Percentiles rank a stretch among this genome's conserved stretches.
Evolutionary conservation across 92 coral and sea anemone species (phyloP).

Genomic region (Siderastrea radians): DNA sequence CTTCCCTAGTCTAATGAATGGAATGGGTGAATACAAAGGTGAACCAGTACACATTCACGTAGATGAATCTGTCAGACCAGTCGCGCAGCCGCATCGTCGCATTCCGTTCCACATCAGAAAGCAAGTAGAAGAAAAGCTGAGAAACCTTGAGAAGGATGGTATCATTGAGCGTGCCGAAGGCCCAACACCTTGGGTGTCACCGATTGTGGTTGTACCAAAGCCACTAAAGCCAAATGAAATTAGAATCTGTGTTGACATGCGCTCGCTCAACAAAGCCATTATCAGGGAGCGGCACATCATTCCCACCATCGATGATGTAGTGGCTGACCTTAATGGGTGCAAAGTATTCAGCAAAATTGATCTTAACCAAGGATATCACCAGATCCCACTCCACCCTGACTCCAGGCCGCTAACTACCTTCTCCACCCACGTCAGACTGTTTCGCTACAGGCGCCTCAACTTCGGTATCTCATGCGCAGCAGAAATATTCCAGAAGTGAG

Average conservation of each 20-base stretch:
- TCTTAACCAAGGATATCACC: conserved; percentile 69
- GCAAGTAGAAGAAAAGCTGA: conserved; percentile 44
- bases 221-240: conserved; percentile 65
- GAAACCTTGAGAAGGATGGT: conserved; percentile 50
- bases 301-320: conserved; percentile 70
- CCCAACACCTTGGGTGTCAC: conserved; percentile 78
- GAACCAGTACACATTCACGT: conserved; percentile 70
- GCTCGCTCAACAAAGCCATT: conserved; percentile 65
- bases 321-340: conserved; percentile 64
- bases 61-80: conserved; percentile 68
- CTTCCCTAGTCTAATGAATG: conserved; percentile 43
- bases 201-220: conserved; percentile 77
- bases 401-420: conserved; percentile 64
- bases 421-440: conserved; percentile 62
- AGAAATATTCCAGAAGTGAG: conserved; percentile 63
- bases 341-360: conserved; percentile 71
- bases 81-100: conserved; percentile 64
- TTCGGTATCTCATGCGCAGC: conserved; percentile 63
- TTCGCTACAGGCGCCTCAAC: conserved; percentile 63
- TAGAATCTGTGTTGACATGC: conserved; percentile 83
- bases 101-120: conserved; percentile 69
- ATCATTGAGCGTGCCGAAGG: conserved; percentile 71
- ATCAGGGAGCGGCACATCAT: conserved; percentile 71
- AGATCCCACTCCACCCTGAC: conserved; percentile 63
- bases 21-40: conserved; percentile 48